Base-by-base conservation (phyloP, 2,797 vertebrate genomes). In the Etheostoma nigrum region DNA sequence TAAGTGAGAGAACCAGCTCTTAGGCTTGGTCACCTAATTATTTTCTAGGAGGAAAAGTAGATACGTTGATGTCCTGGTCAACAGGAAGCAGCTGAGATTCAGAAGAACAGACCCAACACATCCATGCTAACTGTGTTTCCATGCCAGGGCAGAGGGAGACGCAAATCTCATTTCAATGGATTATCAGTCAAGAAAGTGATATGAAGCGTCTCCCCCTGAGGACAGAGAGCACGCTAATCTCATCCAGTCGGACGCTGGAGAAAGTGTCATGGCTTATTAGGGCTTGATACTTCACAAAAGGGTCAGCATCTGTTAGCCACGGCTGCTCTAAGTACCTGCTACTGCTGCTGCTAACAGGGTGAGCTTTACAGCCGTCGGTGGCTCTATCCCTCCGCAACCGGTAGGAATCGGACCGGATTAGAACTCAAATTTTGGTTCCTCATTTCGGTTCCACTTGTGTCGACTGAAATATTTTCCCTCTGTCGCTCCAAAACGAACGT, bases 101-200 rank as follows among this genome's bases (percentile, higher is more conserved):
- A 76, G 75, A 69, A 13, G 4, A 44, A 44, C 12, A 14, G 5
- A 44, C 66, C 60, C 69, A 79, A 85, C 82, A 81, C 81, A 78
- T 88, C 86, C 48, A 83, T 90, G 81, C 85, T 91, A 90, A 88
- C 82, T 51, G 68, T 74, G 66, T 88, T 89, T 78, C 51, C 30
- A 51, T 30, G 30, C 30, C 1, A 11, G 64, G 64, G 67, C 57
- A 48, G 49, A 78, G 47, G 36, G 71, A 86, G 48, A 74, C 73
- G 0, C 62, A 69, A 83, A 93, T 91, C 79, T 82, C 4, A 71
- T 94, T 93, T 82, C 57, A 61, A 92, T 92, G 76, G 92, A 93
- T 94, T 91, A 88, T 90, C 82, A 86, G 81, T 92, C 86, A 88
- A 85, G 87, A 74, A 88, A 90, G 74, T 62, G 66, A 87, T 78